A percentile compares a stretch with the other conserved stretches of the same genome.
phyloP scores from a whole-genome alignment of 2,113 vertebrate genomes.

The Nesoenas mayeri region DNA sequence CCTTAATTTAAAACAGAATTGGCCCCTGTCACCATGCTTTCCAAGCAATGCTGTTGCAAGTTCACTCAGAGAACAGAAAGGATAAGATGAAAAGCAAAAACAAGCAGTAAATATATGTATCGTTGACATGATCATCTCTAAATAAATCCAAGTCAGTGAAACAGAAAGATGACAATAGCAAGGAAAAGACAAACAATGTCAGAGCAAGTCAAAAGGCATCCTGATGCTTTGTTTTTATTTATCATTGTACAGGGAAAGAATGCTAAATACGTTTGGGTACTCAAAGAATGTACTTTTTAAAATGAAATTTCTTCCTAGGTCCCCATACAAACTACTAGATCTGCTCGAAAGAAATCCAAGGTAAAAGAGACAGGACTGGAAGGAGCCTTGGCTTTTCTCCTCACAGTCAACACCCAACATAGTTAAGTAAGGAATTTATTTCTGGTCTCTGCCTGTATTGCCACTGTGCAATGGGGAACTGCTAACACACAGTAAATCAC shows the following conservation, averaged over 20 bases:
- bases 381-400: not conserved
- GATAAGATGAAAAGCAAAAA: not conserved
- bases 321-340: not conserved
- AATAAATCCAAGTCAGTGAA: not conserved
- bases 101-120: not conserved
- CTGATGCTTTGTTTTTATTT: not conserved
- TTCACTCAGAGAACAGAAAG: not conserved
- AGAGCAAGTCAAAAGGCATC: not conserved
- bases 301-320: not conserved
- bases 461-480: not conserved
- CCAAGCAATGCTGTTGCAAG: not conserved
- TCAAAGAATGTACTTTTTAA: not conserved
- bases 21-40: not conserved
- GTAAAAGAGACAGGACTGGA: not conserved
- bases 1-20: not conserved
- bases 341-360: not conserved
- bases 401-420: not conserved
- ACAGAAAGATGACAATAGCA: accelerated
- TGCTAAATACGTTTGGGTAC: not conserved
- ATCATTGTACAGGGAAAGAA: not conserved
- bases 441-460: not conserved
- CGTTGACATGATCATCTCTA: not conserved
- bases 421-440: not conserved
- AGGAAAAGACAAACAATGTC: not conserved
- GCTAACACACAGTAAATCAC: accelerated